A percentile compares a stretch with the other conserved stretches of the same genome.
phyloP scores from a whole-genome alignment of 2,113 vertebrate genomes.

The Mystacornis crossleyi region DNA sequence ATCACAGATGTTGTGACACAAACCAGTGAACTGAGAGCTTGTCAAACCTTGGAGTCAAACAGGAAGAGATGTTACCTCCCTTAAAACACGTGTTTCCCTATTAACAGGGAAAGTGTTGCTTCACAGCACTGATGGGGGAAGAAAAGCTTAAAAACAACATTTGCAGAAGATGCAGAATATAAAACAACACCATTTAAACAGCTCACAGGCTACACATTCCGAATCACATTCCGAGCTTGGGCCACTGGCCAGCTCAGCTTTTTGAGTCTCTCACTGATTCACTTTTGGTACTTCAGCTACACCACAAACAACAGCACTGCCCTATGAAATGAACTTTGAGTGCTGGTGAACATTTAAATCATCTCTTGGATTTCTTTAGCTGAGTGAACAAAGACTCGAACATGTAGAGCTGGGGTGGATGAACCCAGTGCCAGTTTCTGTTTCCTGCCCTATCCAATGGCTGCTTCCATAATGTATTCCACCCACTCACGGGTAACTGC shows the following conservation, averaged over 20 bases:
- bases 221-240: not conserved
- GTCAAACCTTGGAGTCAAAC: not conserved
- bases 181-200: not conserved
- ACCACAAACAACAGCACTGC: not conserved
- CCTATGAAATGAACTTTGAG: not conserved
- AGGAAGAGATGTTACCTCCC: not conserved
- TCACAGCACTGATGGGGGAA: not conserved
- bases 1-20: conserved; percentile 20
- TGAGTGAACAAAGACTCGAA: not conserved
- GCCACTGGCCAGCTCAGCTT: not conserved
- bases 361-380: not conserved
- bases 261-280: not conserved
- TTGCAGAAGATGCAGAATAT: not conserved
- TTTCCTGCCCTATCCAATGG: not conserved
- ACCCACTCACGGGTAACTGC: not conserved
- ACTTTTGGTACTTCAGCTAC: not conserved
- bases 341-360: not conserved
- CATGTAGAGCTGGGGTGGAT: not conserved
- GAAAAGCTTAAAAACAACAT: not conserved
- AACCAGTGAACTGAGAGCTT: not conserved
- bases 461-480: not conserved
- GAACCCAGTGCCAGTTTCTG: not conserved
- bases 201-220: not conserved
- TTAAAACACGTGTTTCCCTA: not conserved
- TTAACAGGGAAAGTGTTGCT: not conserved